Base-by-base conservation (phyloP, 2,797 vertebrate species). In the Chanos chanos region DNA sequence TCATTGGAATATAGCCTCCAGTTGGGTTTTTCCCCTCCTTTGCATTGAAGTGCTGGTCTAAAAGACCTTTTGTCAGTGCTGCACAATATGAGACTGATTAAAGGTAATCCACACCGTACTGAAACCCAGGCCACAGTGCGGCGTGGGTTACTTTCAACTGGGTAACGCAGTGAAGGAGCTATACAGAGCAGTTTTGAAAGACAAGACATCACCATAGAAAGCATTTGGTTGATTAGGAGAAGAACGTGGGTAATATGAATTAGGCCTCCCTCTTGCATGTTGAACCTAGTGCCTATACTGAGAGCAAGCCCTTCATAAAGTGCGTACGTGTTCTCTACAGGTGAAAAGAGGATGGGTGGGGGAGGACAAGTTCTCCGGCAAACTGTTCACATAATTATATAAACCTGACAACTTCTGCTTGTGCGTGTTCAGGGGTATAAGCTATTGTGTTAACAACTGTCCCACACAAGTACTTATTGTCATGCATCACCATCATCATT, bases 81-180 rank as follows among this genome's bases (percentile, higher is more conserved):
- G 10, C 39, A 43, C 53, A 43, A 40, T 56, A 25, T 53, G 28
- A 16, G 4, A 8, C 53, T 21, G 37, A 56, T 43, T 30, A 56
- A 56, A 40, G 15, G 22, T 27, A 55, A 49, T 7, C 10, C 10
- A 24, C 22, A 52, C 2, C 19, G 51, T 34, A 43, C 19, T 40
- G 48, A 45, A 27, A n/a, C 13, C 6, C 4, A 21, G 4, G 9
- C 13, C 6, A 31, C 18, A 3, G 1, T 7, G 6, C 19, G 9
- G 41, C 48, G n/a, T n/a, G n/a, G n/a, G n/a, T n/a, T n/a, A n/a
- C n/a, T n/a, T n/a, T n/a, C n/a, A n/a, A n/a, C n/a, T n/a, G n/a
- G n/a, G n/a, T n/a, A n/a, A n/a, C 8, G 13, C 31, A 15, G 34
- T 15, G 33, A 31, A 7, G 25, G 9, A 15, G 15, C 1, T 7